Conservation (phyloP, 2,797 vertebrate species). For the Mus minutoides region DNA sequence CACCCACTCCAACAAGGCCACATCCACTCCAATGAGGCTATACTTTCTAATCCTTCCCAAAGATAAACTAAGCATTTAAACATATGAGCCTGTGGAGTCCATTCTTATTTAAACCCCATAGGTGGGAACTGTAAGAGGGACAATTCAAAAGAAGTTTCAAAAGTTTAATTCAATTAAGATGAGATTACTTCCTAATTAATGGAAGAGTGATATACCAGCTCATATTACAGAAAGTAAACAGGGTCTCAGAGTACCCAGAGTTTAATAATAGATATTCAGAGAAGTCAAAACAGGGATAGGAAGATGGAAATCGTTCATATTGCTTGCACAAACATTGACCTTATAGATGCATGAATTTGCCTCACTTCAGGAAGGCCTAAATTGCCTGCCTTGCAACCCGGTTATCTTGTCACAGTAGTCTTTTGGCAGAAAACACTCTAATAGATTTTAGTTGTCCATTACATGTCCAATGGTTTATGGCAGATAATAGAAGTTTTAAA, state of each 20-base stretch:
- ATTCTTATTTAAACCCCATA: neutral
- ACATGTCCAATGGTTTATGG: neutral
- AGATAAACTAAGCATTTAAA: neutral
- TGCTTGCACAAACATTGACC: neutral
- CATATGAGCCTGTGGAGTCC: no score
- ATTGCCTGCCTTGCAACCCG: no score
- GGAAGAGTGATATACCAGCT: no score
- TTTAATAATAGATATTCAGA: neutral
- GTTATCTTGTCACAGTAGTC: neutral
- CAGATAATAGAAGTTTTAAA: neutral
- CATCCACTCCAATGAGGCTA: neutral
- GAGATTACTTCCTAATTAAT: neutral
- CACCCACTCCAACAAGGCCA: neutral
- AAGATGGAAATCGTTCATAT: neutral
- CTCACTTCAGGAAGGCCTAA: neutral
- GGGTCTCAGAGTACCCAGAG: neutral
- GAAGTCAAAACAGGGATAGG: neutral
- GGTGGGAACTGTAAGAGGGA: neutral
- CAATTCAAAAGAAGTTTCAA: neutral
- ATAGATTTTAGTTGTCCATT: neutral
- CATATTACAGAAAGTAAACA: neutral
- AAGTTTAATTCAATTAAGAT: neutral
- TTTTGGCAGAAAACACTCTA: neutral
- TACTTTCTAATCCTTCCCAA: neutral
- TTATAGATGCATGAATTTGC: neutral